Base-by-base conservation (phyloP, 2,113 vertebrate species). In the Trochalopteron elliotii region DNA sequence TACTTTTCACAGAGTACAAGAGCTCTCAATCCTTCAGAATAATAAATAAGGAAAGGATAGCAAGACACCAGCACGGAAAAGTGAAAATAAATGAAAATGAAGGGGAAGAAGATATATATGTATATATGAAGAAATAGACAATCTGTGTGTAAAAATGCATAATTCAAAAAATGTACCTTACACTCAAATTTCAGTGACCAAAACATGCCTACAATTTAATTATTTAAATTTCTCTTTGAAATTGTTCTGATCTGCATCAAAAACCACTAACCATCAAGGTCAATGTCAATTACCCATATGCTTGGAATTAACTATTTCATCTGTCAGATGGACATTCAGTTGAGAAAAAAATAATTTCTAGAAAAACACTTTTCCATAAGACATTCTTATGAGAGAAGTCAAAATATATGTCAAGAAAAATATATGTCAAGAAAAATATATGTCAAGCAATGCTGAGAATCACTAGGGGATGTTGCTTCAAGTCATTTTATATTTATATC, bases 401-500 rank as follows among this genome's bases (percentile, higher is more conserved):
- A 49, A 49, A 49, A 49, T 49, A 49, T 24, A 49, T 49, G 23
- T 24, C 47, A 91, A 65, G 47, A 89, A 84, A 89, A 69, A 82
- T 89, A 30, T 47, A 63, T n/a, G 23, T 76, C 47, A 91, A 65
- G 47, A 89, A 84, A 89, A 69, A 82, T 89, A 30, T 47, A 63
- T n/a, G 23, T 76, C 69, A 95, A 69, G 24, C 15, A 33, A 37
- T 61, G 31, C 14, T 57, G 25, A 91, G 80, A 82, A 71, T 64
- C 77, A 77, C 44, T 76, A 61, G 12, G 15, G 37, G 22, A 82
- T 11, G 2, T 65, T 75, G 12, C 27, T 86, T 82, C 40, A 50
- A 61, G 52, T 94, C 8, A 91, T 85, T 95, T 89, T 61, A 47
- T 80, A 81, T 90, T 86, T 83, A 67, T 63, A 77, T 83, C 52